Evolutionary conservation across 2,797 vertebrate species (phyloP), one percentile per base, ranked within the genome.

Genomic region (Myiotriccus ornatus): DNA sequence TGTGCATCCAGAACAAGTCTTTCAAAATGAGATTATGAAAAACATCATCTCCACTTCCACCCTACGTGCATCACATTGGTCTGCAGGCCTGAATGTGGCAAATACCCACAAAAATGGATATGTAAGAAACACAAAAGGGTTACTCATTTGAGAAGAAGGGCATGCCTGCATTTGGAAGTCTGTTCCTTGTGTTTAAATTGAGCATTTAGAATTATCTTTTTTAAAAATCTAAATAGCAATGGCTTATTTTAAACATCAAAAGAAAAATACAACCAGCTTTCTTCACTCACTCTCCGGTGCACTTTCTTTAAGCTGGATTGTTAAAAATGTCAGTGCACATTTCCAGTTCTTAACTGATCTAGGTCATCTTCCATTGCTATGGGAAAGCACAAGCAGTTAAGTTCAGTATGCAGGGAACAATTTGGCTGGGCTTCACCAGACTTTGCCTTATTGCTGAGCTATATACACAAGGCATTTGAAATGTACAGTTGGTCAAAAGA

Each of bases 391-490:
- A 96, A 86, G 63, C 75, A 81, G 22, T 37, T 52, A 84, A 76
- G 53, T 86, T 94, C 69, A 90, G 84, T 91, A 52, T 23, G 70
- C 60, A 79, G 91, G 71, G 52, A 83, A 83, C 52, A 77, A 67
- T 50, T 70, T 24, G 7, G 43, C 35, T 84, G 77, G 96, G 84
- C 84, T 89, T 77, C 83, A 94, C 63, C 71, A 95, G 63, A 83
- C 74, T 92, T 79, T 50, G 57, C 43, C 60, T 84, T 96, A 94
- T 64, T 91, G 75, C 70, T 88, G 70, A 96, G 56, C 84, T 89
- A 91, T 89, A 71, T 77, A 94, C 27, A 59, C 84, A 95, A 97
- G 96, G 90, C 84, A 90, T 93, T 85, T 95, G 70, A 92, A 96
- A 96, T 87, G 91, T 83, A 74, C 68, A 69, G 49, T 77, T 94